Evolutionary conservation across 2,797 vertebrate genomes (phyloP).

Genomic region (Sebastes kiyomatsui): DNA sequence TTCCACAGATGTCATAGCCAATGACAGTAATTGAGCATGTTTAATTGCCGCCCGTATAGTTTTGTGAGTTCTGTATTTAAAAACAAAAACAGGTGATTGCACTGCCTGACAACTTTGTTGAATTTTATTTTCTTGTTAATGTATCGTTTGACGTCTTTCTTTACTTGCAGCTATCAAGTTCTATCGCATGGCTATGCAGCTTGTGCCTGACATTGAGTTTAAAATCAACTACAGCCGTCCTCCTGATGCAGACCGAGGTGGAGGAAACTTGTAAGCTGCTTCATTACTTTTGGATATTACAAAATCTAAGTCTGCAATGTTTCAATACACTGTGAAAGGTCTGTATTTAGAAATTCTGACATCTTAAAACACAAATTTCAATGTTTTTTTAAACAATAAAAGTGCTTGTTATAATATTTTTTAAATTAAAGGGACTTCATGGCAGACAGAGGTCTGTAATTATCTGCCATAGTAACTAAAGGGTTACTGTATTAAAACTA

Average conservation of each 20-base stretch:
- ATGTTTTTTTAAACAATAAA: too few relatives aligned
- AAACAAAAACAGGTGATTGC: background rate
- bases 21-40: background rate
- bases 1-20: background rate
- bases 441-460: background rate
- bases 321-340: background rate
- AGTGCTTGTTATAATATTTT: too few relatives aligned
- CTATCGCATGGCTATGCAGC: slow-evolving; percentile 97
- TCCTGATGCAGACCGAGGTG: slow-evolving; percentile 88
- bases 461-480: background rate
- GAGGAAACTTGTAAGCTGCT: slow-evolving; percentile 88
- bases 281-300: background rate
- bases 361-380: background rate
- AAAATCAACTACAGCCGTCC: slow-evolving; percentile 94
- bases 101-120: background rate
- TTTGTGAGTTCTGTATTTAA: background rate
- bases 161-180: slow-evolving; percentile 95
- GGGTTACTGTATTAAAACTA: background rate
- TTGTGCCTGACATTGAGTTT: slow-evolving; percentile 98
- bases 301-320: background rate
- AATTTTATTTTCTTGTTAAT: background rate
- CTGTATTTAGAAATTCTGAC: background rate
- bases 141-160: slow-evolving; percentile 60
- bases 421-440: too few relatives aligned
- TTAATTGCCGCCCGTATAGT: background rate